A percentile compares a stretch with the other conserved stretches of the same genome.
phyloP scores from a whole-genome alignment of 2,888 invertebrate genomes.

The Choristoneura rosaceana region DNA sequence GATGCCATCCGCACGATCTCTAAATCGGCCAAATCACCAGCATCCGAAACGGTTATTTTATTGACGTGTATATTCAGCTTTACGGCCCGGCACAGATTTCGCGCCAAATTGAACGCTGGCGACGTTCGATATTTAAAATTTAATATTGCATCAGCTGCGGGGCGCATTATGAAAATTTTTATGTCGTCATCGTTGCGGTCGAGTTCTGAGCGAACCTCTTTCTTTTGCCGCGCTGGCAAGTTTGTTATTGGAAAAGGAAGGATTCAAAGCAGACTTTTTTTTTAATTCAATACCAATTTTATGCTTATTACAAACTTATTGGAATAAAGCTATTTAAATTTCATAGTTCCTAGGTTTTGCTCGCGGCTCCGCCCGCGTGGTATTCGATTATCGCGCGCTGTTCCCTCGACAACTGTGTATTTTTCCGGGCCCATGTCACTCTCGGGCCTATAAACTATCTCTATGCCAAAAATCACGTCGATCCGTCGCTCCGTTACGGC shows the following conservation, averaged over 20 bases:
- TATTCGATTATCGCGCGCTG: no score
- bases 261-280: not conserved
- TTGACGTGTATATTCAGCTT: conserved; percentile 56
- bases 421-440: no score
- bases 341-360: no score
- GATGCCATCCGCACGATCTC: conserved; percentile 37
- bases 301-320: no score
- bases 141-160: conserved; percentile 80
- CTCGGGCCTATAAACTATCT: no score
- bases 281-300: not conserved
- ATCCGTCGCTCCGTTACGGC: no score
- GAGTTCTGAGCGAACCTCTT: conserved; percentile 46
- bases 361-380: no score
- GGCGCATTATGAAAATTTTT: conserved; percentile 75
- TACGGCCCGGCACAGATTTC: conserved; percentile 63
- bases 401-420: no score
- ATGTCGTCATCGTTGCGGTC: conserved; percentile 55
- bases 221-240: conserved; percentile 31
- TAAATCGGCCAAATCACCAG: conserved; percentile 45
- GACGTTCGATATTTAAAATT: conserved; percentile 82
- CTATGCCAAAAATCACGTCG: no score
- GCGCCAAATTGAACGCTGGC: conserved; percentile 70
- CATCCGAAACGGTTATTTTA: conserved; percentile 59
- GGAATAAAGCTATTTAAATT: no score
- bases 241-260: conserved; percentile 25